These are phyloP conservation scores for Acanthis flammea DNA, from an alignment of 2,797 vertebrate genomes.

Conservation along the genomic window DNA sequence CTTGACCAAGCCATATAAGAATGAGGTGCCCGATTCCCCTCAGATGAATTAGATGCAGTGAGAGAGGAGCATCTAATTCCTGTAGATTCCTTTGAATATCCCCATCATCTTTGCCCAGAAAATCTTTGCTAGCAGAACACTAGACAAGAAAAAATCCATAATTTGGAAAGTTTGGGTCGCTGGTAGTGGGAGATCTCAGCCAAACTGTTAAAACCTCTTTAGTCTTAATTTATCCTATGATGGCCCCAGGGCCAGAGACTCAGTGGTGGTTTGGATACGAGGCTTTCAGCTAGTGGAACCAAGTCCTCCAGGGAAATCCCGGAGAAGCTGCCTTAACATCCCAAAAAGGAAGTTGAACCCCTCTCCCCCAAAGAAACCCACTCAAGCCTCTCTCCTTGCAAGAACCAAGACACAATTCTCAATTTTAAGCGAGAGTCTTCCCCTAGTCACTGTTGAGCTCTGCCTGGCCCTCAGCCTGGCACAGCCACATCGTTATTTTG, in stretches of 20 bases:
- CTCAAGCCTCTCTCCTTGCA: constrained; percentile 42
- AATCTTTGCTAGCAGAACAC: neutral
- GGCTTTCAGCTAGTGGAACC: constrained; percentile 17
- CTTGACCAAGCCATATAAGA: constrained; percentile 31
- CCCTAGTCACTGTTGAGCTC: constrained; percentile 22
- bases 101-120: neutral
- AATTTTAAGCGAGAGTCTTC: constrained; percentile 12
- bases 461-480: constrained; percentile 1
- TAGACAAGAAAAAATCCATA: neutral
- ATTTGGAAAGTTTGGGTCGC: neutral
- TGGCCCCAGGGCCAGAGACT: neutral
- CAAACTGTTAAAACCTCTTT: constrained; percentile 20
- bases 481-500: neutral
- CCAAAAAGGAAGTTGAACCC: neutral
- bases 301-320: neutral
- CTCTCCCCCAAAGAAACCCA: neutral
- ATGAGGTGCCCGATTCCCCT: neutral
- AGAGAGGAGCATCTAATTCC: constrained; percentile 54
- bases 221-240: neutral
- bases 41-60: constrained; percentile 18
- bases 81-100: neutral
- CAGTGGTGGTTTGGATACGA: neutral
- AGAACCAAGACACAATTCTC: constrained; percentile 19
- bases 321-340: constrained; percentile 54
- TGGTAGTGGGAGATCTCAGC: neutral